Evolutionary conservation across 2,113 vertebrate species (phyloP).

Genomic region (Eupsittula cactorum): DNA sequence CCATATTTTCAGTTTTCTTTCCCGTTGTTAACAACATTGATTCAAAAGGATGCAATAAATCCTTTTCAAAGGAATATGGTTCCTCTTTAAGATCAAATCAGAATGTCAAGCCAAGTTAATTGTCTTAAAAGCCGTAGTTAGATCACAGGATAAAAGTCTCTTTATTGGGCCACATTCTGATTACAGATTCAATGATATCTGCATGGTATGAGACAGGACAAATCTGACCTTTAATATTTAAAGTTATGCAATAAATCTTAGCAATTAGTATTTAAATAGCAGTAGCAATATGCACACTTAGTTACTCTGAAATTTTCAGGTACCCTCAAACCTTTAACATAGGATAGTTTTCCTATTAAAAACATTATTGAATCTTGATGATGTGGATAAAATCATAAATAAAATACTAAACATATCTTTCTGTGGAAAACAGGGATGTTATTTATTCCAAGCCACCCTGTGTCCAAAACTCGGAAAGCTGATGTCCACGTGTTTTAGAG

Average conservation of each 20-base stretch:
- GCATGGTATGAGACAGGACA: not conserved
- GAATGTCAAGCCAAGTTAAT: conserved; percentile 20
- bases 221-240: not conserved
- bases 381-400: not conserved
- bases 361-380: not conserved
- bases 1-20: not conserved
- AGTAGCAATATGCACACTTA: not conserved
- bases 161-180: not conserved
- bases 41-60: conserved; percentile 30
- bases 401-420: not conserved
- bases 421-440: not conserved
- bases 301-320: not conserved
- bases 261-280: not conserved
- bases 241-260: not conserved
- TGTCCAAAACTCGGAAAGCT: not conserved
- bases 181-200: not conserved
- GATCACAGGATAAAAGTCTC: not conserved
- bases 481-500: not conserved
- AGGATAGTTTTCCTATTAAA: not conserved
- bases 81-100: conserved; percentile 32
- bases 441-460: not conserved
- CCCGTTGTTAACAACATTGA: not conserved
- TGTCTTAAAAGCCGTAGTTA: conserved; percentile 26
- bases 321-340: not conserved
- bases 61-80: not conserved